Evolutionary conservation across 2,888 invertebrate genomes (phyloP), one percentile per base, ranked within the genome.

Genomic region (Cheilosia scutellata): DNA sequence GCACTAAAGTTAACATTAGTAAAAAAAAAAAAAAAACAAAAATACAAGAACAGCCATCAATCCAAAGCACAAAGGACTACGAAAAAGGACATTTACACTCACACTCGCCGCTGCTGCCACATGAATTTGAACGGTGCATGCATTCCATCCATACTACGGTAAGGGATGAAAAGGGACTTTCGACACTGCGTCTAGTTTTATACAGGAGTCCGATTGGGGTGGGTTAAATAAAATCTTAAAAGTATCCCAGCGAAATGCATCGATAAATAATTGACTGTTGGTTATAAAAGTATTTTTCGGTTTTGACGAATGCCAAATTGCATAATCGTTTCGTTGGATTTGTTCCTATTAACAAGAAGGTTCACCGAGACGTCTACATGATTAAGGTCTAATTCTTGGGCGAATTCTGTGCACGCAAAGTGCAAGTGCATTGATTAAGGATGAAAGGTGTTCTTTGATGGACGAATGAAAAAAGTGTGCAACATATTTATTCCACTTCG

Each of bases 401-500:
- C 25, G 58, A 47, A 29, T 49, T 68, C 4, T 49, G 29, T 66
- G n/a, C 25, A 44, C n/a, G 44, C 70, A 49, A 62, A 60, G 20
- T 76, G 80, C 66, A 77, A 86, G 66, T 82, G 82, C 72, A 72
- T 60, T 42, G 66, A 58, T 71, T 62, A 63, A 42, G 55, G 74
- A 74, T 74, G 72, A 80, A 80, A 84, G 71, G 53, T 75, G 57
- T 44, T 74, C 6, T 58, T 63, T 49, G 37, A 44, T 62, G 65
- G 51, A 68, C 63, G 29, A 68, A 53, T n/a, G 51, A 53, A 75
- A 68, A 77, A 87, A 78, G 87, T 78, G 87, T 87, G 87, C 87
- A 87, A 74, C 65, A 47, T 42, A 87, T 87, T 87, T 87, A 71
- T 87, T 87, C 78, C 87, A 70, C 58, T 65, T 65, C 33, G 20